phyloP scores from a whole-genome alignment of 2,113 vertebrate genomes.

The Tenrec ecaudatus region DNA sequence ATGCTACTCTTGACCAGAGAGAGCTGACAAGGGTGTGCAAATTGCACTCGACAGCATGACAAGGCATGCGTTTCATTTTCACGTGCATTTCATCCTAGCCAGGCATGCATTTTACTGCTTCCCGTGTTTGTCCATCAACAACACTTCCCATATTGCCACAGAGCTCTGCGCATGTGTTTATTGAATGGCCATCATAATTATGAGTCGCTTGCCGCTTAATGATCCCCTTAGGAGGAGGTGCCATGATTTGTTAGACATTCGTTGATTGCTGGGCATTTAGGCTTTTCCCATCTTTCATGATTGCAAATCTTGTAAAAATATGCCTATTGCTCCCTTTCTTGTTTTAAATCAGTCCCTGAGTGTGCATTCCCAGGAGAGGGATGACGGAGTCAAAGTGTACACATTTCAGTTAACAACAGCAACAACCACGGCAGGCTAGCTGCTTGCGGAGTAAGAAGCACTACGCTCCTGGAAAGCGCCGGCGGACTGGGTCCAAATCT shows the following conservation, averaged over 20 bases:
- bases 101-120: background rate
- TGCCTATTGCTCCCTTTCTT: conserved; percentile 27
- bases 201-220: conserved; percentile 58
- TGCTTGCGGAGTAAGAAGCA: conserved; percentile 56
- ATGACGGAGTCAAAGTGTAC: conserved; percentile 66
- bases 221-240: conserved; percentile 66
- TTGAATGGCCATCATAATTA: conserved; percentile 62
- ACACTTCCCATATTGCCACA: conserved; percentile 32
- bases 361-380: conserved; percentile 61
- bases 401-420: conserved; percentile 48
- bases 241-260: conserved; percentile 67
- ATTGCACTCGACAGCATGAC: background rate
- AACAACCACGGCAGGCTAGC: too few relatives aligned
- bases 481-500: background rate
- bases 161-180: conserved; percentile 59
- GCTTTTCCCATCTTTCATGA: conserved; percentile 76
- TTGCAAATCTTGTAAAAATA: conserved; percentile 70
- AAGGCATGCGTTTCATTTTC: background rate
- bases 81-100: background rate
- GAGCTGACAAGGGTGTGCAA: background rate
- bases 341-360: conserved; percentile 70
- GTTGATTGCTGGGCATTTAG: conserved; percentile 77
- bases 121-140: background rate
- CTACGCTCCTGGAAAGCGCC: conserved; percentile 37
- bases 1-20: background rate